phyloP scores from a whole-genome alignment of 2,113 vertebrate genomes.

The Anguilla japonica region DNA sequence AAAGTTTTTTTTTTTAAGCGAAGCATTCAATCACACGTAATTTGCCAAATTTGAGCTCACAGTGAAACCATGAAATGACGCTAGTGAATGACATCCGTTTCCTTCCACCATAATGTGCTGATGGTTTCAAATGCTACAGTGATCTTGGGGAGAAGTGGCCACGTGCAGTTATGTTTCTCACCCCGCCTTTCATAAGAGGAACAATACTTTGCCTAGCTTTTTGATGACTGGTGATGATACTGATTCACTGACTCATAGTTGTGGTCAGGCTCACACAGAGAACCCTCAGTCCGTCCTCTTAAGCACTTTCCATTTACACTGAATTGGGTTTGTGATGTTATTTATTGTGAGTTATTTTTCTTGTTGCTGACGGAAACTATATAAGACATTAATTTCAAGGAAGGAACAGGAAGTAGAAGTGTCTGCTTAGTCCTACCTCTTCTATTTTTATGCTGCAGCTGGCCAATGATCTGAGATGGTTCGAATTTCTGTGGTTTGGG shows the following conservation, averaged over 20 bases:
- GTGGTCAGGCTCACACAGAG: too few relatives aligned
- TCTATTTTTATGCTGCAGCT: conserved; percentile 39
- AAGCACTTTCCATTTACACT: too few relatives aligned
- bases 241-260: too few relatives aligned
- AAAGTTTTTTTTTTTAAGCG: background rate
- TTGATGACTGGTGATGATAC: too few relatives aligned
- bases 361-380: too few relatives aligned
- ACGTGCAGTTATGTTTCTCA: conserved; percentile 15
- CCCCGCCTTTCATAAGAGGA: background rate
- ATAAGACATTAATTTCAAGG: background rate
- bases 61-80: background rate
- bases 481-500: conserved; percentile 31
- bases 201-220: background rate
- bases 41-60: background rate
- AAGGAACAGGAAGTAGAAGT: conserved; percentile 20
- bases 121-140: conserved; percentile 46
- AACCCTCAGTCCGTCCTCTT: too few relatives aligned
- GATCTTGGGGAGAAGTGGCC: conserved; percentile 22
- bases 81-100: conserved; percentile 39
- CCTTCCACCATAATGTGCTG: conserved; percentile 34
- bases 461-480: background rate
- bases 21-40: background rate
- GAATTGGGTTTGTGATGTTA: too few relatives aligned
- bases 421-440: background rate
- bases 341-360: too few relatives aligned